A percentile compares a stretch with the other conserved stretches of the same genome.
phyloP scores from a whole-genome alignment of 2,797 vertebrate species.

The Aselliscus stoliczkanus region DNA sequence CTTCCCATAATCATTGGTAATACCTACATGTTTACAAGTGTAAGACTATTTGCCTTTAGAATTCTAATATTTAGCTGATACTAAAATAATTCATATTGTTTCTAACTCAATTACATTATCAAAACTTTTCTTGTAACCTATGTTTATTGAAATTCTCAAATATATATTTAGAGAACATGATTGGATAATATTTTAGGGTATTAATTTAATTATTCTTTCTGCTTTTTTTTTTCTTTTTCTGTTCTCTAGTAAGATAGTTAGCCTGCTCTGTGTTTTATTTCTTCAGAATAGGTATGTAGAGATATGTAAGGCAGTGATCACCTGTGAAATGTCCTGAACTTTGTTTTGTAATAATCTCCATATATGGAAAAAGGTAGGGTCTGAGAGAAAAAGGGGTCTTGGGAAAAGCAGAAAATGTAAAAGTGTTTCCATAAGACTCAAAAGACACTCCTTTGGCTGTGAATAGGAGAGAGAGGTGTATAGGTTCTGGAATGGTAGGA shows the following conservation, averaged over 20 bases:
- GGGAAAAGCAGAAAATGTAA: background rate
- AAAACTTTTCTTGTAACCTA: background rate
- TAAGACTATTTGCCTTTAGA: constrained; percentile 27
- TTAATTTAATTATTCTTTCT: background rate
- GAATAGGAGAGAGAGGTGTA: background rate
- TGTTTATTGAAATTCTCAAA: background rate
- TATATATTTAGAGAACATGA: constrained; percentile 15
- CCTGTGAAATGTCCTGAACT: background rate
- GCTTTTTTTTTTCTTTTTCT: background rate
- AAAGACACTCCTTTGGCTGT: background rate
- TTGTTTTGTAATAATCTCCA: background rate
- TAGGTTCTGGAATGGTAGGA: background rate
- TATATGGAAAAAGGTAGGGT: background rate
- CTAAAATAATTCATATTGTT: background rate
- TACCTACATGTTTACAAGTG: background rate
- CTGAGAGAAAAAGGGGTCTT: background rate
- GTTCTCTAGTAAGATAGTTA: background rate
- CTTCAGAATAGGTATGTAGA: background rate
- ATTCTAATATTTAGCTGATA: background rate
- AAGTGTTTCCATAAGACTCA: background rate
- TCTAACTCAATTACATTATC: background rate
- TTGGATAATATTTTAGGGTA: background rate
- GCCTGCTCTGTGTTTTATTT: background rate
- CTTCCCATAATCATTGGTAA: background rate
- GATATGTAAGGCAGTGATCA: background rate